Base-by-base conservation (phyloP, 2,888 invertebrate genomes). In the Brassicogethes aeneus region DNA sequence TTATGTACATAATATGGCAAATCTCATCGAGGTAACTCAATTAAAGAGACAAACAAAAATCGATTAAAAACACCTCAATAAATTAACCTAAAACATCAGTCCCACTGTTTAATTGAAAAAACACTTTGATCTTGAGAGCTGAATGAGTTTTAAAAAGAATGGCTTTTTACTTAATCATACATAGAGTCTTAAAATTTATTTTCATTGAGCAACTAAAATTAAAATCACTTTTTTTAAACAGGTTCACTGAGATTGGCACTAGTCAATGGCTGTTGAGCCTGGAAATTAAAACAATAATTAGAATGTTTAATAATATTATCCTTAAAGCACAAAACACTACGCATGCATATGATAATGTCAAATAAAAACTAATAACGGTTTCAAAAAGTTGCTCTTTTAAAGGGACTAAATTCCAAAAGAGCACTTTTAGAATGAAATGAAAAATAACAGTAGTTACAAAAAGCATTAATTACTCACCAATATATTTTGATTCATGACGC, bases 201-300 rank as follows among this genome's bases (percentile, higher is more conserved):
- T 43, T 34, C 41, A 40, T 50, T 51, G 50, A 51, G 50, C 51
- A 51, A 47, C 42, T 33, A 40, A 43, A 36, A 43, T 32, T 13
- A 10, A 32, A 32, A 12, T 12, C 32, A 12, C 7, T 44, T 46
- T 47, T 55, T 71, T 53, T 74, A 86, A 74, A 86, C 85, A 73
- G 82, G 85, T 62, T 85, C 85, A 70, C 83, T 83, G 66, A 82
- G 82, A 66, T 83, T 82, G 62, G 82, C 79, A 68, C 79, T 80
- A 59, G 82, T 87, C 65, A 88, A 77, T 53, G 88, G 88, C 73
- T 85, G 82, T 72, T 83, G 82, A 61, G 83, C 85, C 87, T 88
- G 77, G 10, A 77, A 80, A 64, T 59, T 54, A 64, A 68, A 63
- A 61, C 56, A 53, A 51, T 41, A 57, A 49, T 47, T 59, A 56